Evolutionary conservation across 2,113 vertebrate genomes (phyloP).

Genomic region (Cyanoramphus novaezelandiae): DNA sequence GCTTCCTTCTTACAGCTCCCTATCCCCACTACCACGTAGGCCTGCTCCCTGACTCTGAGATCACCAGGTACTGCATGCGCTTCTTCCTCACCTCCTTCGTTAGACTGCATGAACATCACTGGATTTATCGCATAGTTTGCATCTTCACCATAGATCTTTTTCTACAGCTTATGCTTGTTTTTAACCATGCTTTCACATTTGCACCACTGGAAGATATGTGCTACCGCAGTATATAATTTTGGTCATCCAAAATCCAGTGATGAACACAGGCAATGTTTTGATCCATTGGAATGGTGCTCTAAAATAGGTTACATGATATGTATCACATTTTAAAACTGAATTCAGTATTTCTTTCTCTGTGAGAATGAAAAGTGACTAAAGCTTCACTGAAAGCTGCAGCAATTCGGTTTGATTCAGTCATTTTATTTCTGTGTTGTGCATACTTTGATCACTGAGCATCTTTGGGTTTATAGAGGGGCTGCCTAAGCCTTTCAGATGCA

Average conservation of each 20-base stretch:
- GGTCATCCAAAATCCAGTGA: conserved; percentile 59
- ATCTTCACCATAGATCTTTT: neutral
- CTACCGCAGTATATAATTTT: conserved; percentile 14
- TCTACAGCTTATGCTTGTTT: conserved; percentile 48
- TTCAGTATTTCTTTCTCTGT: neutral
- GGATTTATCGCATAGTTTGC: conserved; percentile 34
- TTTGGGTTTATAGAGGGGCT: neutral
- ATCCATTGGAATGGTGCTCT: conserved; percentile 55
- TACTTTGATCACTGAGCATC: neutral
- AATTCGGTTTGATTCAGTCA: neutral
- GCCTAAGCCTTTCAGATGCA: conserved; percentile 9
- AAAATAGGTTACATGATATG: neutral
- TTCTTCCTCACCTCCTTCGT: conserved; percentile 72
- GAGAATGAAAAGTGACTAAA: neutral
- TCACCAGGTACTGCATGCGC: conserved; percentile 90
- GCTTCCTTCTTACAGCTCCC: conserved; percentile 90
- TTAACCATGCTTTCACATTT: conserved; percentile 55
- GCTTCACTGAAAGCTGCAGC: neutral
- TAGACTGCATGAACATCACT: conserved; percentile 53
- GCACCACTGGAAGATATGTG: neutral
- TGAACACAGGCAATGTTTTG: conserved; percentile 6
- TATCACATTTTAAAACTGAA: neutral
- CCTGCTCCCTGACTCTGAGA: conserved; percentile 92
- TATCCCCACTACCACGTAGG: conserved; percentile 93
- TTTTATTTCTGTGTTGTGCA: neutral